These are phyloP conservation scores for Choreutis nemorana DNA, from an alignment of 2,888 invertebrate species.

Conservation along the genomic window DNA sequence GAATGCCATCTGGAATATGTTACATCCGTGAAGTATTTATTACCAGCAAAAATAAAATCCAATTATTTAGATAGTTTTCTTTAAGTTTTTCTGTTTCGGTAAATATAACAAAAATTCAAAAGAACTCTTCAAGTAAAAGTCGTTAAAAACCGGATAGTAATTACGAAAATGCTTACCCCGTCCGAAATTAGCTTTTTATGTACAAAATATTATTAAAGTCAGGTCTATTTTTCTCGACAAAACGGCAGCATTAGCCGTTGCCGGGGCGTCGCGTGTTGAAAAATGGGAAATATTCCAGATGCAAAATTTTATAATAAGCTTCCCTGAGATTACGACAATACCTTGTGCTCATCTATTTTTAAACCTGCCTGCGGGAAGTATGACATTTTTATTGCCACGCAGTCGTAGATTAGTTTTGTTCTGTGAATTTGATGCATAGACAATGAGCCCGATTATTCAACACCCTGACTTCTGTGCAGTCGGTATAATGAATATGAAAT, in stretches of 20 bases:
- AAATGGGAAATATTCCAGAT: conserved; percentile 56
- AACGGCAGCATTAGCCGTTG: conserved; percentile 38
- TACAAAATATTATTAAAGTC: conserved; percentile 19
- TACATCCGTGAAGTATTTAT: too few species aligned
- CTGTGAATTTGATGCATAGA: conserved; percentile 63
- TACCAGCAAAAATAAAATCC: too few species aligned
- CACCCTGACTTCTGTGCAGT: conserved; percentile 37
- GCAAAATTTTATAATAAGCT: conserved; percentile 60
- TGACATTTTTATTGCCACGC: conserved; percentile 61
- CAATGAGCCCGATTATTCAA: conserved; percentile 61
- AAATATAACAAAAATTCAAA: too few species aligned
- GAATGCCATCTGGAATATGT: too few species aligned
- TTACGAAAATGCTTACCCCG: conserved; percentile 18
- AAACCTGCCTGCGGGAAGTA: conserved; percentile 42
- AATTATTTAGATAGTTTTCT: too few species aligned
- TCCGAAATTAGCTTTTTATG: conserved; percentile 20
- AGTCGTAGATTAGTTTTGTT: conserved; percentile 63
- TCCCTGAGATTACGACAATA: conserved; percentile 60
- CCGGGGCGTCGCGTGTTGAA: conserved; percentile 37
- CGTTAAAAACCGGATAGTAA: conserved; percentile 12
- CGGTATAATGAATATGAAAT: conserved; percentile 43
- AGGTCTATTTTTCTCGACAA: conserved; percentile 32
- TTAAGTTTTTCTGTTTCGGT: too few species aligned
- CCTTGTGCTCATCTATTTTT: conserved; percentile 60
- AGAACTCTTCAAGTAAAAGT: too few species aligned